Evolutionary conservation across 53 echinoderm and acorn worm genomes (phyloP).

Genomic region (Echinarachnius parma): DNA sequence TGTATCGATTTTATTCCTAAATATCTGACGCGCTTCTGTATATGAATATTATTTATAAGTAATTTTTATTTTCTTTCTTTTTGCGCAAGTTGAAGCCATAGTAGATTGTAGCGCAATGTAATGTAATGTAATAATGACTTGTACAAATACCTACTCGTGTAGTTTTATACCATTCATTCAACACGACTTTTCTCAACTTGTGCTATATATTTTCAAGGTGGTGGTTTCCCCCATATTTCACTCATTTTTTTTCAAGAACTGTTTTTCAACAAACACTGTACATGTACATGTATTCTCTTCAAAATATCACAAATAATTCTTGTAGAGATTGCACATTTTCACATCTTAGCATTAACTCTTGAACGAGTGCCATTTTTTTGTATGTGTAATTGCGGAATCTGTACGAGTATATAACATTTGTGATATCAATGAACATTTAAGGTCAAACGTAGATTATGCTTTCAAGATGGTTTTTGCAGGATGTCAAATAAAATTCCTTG

Average conservation of each 20-base stretch:
- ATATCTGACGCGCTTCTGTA: neutral
- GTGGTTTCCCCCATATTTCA: neutral
- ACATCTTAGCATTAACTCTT: too few relatives aligned
- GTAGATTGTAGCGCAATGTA: neutral
- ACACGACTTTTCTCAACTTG: conserved; percentile 14
- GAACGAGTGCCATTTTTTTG: too few relatives aligned
- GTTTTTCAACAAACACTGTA: too few relatives aligned
- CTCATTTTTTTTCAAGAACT: too few relatives aligned
- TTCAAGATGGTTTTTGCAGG: conserved; percentile 28
- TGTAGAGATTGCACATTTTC: too few relatives aligned
- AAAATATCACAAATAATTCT: neutral
- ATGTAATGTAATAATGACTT: neutral
- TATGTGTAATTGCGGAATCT: too few relatives aligned
- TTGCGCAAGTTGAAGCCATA: conserved; percentile 26
- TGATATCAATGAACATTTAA: too few relatives aligned
- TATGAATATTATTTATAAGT: too few relatives aligned
- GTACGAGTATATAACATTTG: too few relatives aligned
- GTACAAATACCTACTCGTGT: conserved; percentile 9
- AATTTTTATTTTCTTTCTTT: neutral
- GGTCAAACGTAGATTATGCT: too few relatives aligned
- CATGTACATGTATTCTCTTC: conserved; percentile 24
- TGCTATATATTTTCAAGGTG: conserved; percentile 22
- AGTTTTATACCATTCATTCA: neutral
- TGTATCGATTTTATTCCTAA: neutral
- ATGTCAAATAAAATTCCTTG: conserved; percentile 47